Conservation (phyloP, 2,797 vertebrate species). For the Lates japonicus region DNA sequence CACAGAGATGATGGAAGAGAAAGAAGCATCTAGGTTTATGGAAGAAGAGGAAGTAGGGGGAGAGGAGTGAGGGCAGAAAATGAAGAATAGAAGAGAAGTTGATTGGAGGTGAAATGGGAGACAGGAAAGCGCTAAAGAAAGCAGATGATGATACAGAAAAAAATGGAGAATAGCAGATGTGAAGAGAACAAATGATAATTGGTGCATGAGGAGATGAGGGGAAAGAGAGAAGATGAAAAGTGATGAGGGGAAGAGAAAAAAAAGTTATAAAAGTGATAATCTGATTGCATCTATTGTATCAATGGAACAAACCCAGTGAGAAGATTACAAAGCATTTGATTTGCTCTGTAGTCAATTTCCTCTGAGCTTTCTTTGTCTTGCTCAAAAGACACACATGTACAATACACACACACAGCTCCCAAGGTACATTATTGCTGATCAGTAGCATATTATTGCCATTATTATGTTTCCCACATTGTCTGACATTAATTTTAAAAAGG, state of each 20-base stretch:
- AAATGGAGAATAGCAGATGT: not conserved
- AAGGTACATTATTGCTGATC: slow-evolving; percentile 45
- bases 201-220: not conserved
- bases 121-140: not conserved
- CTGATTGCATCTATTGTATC: slow-evolving; percentile 51
- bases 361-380: slow-evolving; percentile 46
- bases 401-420: not conserved
- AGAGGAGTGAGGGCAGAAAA: not conserved
- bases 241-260: slow-evolving; percentile 28
- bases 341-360: slow-evolving; percentile 58
- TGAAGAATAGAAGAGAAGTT: not conserved
- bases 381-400: not conserved
- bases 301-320: slow-evolving; percentile 35
- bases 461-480: slow-evolving; percentile 43
- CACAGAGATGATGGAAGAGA: not conserved
- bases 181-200: slow-evolving; percentile 39
- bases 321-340: slow-evolving; percentile 63
- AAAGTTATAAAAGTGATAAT: slow-evolving; percentile 30
- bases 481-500: slow-evolving; percentile 50
- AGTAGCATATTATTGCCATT: slow-evolving; percentile 54
- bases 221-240: slow-evolving; percentile 3
- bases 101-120: slow-evolving; percentile 8
- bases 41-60: not conserved
- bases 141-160: not conserved
- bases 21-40: not conserved